A percentile compares a stretch with the other conserved stretches of the same genome.
These are phyloP conservation scores for Campylomormyrus tamandua DNA, from an alignment of 2,113 vertebrate species.

Conservation along the genomic window DNA sequence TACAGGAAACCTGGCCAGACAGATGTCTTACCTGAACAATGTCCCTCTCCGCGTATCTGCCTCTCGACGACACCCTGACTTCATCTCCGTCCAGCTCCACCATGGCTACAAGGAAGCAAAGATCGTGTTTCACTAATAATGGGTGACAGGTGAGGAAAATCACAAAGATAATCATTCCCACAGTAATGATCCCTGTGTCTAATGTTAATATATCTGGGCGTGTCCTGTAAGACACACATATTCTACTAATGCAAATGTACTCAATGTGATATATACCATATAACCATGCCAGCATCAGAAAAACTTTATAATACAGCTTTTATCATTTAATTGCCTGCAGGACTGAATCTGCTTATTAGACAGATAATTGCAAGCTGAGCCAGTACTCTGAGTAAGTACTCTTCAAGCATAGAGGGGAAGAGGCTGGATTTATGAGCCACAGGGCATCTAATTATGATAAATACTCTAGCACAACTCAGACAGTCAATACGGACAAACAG, in stretches of 20 bases:
- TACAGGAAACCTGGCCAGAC: not conserved
- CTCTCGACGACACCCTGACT: slow-evolving; percentile 89
- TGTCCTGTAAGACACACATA: not conserved
- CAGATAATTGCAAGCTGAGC: not conserved
- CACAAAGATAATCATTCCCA: not conserved
- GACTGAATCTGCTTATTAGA: not conserved
- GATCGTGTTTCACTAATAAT: not conserved
- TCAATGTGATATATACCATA: not conserved
- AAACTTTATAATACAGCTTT: not conserved
- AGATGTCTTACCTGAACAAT: slow-evolving; percentile 81
- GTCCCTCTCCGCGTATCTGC: slow-evolving; percentile 88
- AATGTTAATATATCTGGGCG: not conserved
- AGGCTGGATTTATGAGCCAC: not conserved
- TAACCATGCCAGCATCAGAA: not conserved
- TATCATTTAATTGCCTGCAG: not conserved
- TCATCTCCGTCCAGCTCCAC: slow-evolving; percentile 91
- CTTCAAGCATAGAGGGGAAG: not conserved
- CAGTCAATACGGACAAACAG: not conserved
- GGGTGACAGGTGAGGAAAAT: not conserved
- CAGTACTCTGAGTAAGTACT: not conserved
- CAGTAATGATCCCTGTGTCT: not conserved
- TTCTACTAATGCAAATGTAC: not conserved
- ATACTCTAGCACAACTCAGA: not conserved
- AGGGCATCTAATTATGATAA: not conserved
- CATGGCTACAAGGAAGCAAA: slow-evolving; percentile 69